Evolutionary conservation across 2,888 invertebrate species (phyloP), one percentile per base, ranked within the genome.

Genomic region (Oxyteleia sp.): DNA sequence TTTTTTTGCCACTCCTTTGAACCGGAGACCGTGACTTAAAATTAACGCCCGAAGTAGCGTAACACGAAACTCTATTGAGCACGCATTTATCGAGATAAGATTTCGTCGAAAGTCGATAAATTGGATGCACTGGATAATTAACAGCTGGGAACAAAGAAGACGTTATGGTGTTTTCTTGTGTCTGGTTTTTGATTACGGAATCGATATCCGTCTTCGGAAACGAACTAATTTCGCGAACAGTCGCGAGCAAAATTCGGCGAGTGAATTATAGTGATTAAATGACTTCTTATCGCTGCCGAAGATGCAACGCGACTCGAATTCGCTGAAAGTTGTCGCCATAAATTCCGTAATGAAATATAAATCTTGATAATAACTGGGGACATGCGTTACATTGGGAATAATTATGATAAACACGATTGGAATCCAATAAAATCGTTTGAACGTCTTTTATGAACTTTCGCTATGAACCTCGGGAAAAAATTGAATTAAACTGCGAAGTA

Each of bases 41-140:
- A 80, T 80, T 72, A 80, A 69, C 80, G 55, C 71, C 38, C 26
- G 23, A 57, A 43, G 64, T 64, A 59, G 32, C 69, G 66, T 79
- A 64, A 79, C 20, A 71, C 29, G 64, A 80, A 80, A 64, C 57
- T 51, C 41, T 66, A 66, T 80, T 66, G 64, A 66, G 57, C 59
- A 57, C 45, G 66, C 51, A 76, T 51, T 59, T 32, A 26, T 32
- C 29, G 41, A 47, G 76, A 59, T 59, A 68, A 76, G 23, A 76
- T 76, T 68, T 76, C 76, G 18, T 51, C 18, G 43, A 18, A 76
- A 59, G 23, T 59, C 41, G 18, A 10, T 47, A 29, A 13, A 55
- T 55, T 74, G 55, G 7, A 41, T 18, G 51, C 23, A 20, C 11
- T 20, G 41, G 41, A 55, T 74, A 51, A 64, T 74, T 74, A 63